Conservation (phyloP, 2,113 vertebrate species). For the Struthidea cinerea region DNA sequence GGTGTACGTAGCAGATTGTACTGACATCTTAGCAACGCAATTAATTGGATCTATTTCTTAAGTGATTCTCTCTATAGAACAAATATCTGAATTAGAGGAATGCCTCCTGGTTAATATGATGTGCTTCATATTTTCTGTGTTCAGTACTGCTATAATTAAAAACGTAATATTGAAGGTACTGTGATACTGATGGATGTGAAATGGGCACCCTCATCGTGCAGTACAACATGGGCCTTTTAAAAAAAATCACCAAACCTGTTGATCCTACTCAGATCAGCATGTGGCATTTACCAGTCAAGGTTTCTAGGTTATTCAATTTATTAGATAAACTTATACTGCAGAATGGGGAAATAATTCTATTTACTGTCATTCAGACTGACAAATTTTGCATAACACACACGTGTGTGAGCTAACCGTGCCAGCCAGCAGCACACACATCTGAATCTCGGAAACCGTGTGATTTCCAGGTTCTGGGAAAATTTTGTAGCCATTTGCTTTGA, state of each 20-base stretch:
- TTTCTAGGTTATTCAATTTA: neutral
- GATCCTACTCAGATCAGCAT: neutral
- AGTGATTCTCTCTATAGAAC: neutral
- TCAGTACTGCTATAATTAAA: neutral
- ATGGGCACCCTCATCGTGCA: neutral
- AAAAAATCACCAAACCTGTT: neutral
- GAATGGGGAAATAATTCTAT: neutral
- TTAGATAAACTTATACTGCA: neutral
- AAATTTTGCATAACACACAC: rapidly evolving
- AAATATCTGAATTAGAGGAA: neutral
- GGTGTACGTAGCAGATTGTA: neutral
- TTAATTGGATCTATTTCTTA: neutral
- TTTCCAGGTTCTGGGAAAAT: neutral
- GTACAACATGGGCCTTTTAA: neutral
- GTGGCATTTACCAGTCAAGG: neutral
- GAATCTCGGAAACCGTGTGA: neutral
- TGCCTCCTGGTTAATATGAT: neutral
- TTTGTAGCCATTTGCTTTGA: neutral
- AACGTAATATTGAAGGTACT: neutral
- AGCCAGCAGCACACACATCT: neutral
- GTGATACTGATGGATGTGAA: neutral
- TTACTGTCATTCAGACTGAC: neutral
- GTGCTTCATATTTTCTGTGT: neutral
- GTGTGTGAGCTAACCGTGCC: neutral
- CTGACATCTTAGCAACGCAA: neutral